Base-by-base conservation (phyloP, 2,797 vertebrate species). In the Nasua narica region DNA sequence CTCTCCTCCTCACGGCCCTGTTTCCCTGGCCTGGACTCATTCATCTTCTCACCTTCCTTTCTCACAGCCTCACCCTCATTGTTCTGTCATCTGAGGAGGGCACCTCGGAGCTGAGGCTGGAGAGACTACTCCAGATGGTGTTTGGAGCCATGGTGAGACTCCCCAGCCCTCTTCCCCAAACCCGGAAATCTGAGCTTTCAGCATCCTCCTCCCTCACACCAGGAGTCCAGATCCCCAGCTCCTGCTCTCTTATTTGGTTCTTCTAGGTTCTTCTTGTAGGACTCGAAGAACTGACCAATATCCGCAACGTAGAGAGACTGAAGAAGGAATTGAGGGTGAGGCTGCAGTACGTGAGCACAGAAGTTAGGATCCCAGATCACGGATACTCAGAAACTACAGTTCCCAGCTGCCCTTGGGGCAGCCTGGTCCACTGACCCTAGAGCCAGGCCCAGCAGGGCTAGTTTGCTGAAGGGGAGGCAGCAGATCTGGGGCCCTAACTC, bases 71-170 rank as follows among this genome's bases (percentile, higher is more conserved):
- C 97, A 99, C 99, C 94, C 99, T 99, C 93, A 99, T 99, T 29
- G 99, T 99, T 0, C 98, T 99, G 97, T 99, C 98, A 11, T 98
- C 98, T 48, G 97, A 98, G 62, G 98, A 98, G 87, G 96, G 91
- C 35, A 72, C 96, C 74, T 98, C 98, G 32, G 99, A 99, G 95
- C 96, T 99, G 67, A 98, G 97, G 35, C 95, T 99, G 76, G 98
- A 99, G 21, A 99, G 99, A 46, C 99, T 99, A 84, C 98, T 99
- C 96, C 99, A 99, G 95, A 99, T 99, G 70, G 98, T 99, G 70
- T 99, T 99, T 99, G 99, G 97, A 98, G 99, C 99, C 98, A 99
- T 99, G 99, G 99, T 99, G 97, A 98, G 98, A 46, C 40, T 58
- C 67, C 25, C 27, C 46, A 29, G 32, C 7, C 50, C 27, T 27